Conservation (phyloP, 2,888 invertebrate species). For the Ellobium chinense region DNA sequence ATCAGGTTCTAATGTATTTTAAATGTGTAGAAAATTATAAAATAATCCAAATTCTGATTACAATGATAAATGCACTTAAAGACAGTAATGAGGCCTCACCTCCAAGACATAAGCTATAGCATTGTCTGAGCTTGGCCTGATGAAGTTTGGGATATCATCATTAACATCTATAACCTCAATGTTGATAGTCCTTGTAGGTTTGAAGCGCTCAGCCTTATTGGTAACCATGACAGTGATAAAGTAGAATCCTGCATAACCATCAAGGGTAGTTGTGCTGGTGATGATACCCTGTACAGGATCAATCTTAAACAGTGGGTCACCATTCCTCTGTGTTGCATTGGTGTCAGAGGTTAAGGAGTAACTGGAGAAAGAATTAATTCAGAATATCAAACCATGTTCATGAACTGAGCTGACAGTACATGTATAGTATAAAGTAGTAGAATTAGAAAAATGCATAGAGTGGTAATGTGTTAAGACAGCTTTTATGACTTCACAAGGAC, state of each 20-base stretch:
- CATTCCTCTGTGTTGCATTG: slow-evolving; percentile 75
- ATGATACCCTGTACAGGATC: slow-evolving; percentile 90
- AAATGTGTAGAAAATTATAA: too few species aligned
- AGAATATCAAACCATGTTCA: not conserved
- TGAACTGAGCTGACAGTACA: too few species aligned
- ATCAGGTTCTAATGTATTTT: too few species aligned
- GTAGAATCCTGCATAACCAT: slow-evolving; percentile 83
- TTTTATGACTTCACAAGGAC: too few species aligned
- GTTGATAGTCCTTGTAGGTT: slow-evolving; percentile 49
- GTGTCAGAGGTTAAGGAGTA: slow-evolving; percentile 58
- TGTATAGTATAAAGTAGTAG: too few species aligned
- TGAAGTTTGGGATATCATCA: slow-evolving; percentile 87
- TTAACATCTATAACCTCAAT: slow-evolving; percentile 94
- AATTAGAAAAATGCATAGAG: too few species aligned
- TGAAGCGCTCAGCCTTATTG: slow-evolving; percentile 55
- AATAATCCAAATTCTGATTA: too few species aligned
- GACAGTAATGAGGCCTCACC: too few species aligned
- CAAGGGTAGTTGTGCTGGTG: slow-evolving; percentile 84
- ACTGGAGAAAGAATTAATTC: slow-evolving; percentile 24
- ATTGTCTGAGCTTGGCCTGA: slow-evolving; percentile 48
- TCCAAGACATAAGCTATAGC: slow-evolving; percentile 49
- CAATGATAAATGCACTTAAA: too few species aligned
- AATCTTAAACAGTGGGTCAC: slow-evolving; percentile 94
- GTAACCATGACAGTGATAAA: slow-evolving; percentile 61
- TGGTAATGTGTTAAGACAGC: too few species aligned